These are phyloP conservation scores for Colostygia pectinataria DNA, from an alignment of 2,888 invertebrate species.

Conservation along the genomic window DNA sequence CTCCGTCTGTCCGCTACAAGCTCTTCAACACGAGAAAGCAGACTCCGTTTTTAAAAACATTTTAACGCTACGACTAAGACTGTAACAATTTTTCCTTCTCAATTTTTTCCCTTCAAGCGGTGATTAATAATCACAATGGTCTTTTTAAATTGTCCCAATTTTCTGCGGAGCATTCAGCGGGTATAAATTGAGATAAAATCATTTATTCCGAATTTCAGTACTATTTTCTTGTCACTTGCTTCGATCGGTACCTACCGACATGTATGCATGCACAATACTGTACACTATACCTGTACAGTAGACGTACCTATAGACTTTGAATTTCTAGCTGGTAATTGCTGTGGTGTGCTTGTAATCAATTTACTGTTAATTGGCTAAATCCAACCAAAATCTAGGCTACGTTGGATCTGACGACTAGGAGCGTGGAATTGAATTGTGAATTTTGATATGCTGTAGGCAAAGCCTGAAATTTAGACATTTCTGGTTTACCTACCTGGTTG, in stretches of 20 bases:
- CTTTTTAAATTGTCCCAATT: constrained; percentile 15
- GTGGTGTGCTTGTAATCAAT: constrained; percentile 24
- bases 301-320: constrained; percentile 3
- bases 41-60: constrained; percentile 1
- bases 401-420: constrained; percentile 6
- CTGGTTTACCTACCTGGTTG: background rate
- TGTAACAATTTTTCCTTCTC: background rate
- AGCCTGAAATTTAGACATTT: background rate
- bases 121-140: constrained; percentile 12
- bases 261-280: too few relatives aligned
- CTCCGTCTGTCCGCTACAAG: constrained; percentile 1
- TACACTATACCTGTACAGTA: too few relatives aligned
- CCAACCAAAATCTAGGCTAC: constrained; percentile 17
- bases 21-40: constrained; percentile 1
- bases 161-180: constrained; percentile 7
- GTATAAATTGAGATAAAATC: constrained; percentile 16
- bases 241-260: background rate
- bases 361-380: constrained; percentile 24
- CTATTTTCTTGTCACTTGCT: constrained; percentile 12
- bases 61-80: constrained; percentile 2
- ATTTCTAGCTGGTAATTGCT: constrained; percentile 23
- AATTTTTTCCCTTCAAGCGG: constrained; percentile 1
- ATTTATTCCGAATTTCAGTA: constrained; percentile 6
- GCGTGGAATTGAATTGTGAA: background rate
- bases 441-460: background rate